These are phyloP conservation scores for Hoplostethus atlanticus DNA, from an alignment of 2,797 vertebrate genomes.

Conservation along the genomic window DNA sequence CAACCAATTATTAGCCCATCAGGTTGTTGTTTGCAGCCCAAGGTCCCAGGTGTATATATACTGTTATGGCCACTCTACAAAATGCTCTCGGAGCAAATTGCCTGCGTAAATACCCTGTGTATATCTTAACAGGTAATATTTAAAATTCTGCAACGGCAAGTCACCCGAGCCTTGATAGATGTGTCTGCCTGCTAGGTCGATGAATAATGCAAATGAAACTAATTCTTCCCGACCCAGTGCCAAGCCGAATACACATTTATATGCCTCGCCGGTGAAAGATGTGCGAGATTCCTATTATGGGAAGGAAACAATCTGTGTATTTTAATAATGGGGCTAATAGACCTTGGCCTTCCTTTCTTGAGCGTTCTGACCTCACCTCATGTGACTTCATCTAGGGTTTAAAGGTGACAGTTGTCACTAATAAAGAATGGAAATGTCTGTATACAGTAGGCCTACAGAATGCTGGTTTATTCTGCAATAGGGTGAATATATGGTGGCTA, in stretches of 20 bases:
- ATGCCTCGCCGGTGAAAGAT: slow-evolving; percentile 66
- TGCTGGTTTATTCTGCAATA: not conserved
- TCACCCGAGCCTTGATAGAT: slow-evolving; percentile 73
- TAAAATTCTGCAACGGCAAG: slow-evolving; percentile 68
- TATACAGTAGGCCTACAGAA: not conserved
- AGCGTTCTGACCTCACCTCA: slow-evolving; percentile 40
- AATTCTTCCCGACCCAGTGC: slow-evolving; percentile 72
- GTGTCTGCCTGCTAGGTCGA: slow-evolving; percentile 65
- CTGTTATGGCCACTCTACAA: slow-evolving; percentile 53
- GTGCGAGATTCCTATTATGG: slow-evolving; percentile 69
- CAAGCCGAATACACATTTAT: slow-evolving; percentile 70
- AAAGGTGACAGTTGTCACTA: slow-evolving; percentile 23
- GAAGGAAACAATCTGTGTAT: slow-evolving; percentile 69
- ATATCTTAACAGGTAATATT: slow-evolving; percentile 74
- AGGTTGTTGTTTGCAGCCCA: slow-evolving; percentile 49
- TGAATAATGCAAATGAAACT: slow-evolving; percentile 81
- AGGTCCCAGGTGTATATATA: slow-evolving; percentile 33
- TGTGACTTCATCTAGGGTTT: slow-evolving; percentile 48
- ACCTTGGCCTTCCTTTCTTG: slow-evolving; percentile 41
- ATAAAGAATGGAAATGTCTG: not conserved
- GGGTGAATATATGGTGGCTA: not conserved
- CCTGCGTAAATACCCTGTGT: slow-evolving; percentile 69
- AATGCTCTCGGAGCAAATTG: slow-evolving; percentile 64
- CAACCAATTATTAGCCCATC: slow-evolving; percentile 68
- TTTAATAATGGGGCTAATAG: slow-evolving; percentile 61